Base-by-base conservation (phyloP, 2,113 vertebrate species). In the Malurus cyaneus region DNA sequence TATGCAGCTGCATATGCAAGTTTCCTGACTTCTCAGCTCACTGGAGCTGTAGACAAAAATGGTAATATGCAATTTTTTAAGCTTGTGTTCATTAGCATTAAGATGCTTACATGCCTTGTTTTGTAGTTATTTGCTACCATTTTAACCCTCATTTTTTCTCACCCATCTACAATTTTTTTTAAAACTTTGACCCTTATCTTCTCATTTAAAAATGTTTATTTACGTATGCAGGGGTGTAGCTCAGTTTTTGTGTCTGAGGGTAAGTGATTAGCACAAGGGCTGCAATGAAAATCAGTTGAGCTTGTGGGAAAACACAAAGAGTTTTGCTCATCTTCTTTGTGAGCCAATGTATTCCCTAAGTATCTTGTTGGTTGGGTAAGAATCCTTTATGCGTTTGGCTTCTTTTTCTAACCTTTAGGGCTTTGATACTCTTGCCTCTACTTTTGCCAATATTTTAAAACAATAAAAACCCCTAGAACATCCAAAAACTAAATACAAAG, bases 401-500 rank as follows among this genome's bases (percentile, higher is more conserved):
- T 73, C 11, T 47, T 72, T 94, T 90, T 86, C 54, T 92, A 91
- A 95, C 52, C 67, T 96, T 89, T 80, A 83, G 52, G 84, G 69
- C 32, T 93, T 95, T 91, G 66, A 69, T 92, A 80, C 15, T 47
- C 15, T 57, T 90, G 36, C 36, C 29, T 61, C 31, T 67, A 39
- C 31, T 85, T 95, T 77, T 92, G 66, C 82, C 73, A 96, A 42
- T 23, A 21, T 59, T 80, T 93, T 80, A 70, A 93, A 95, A 79
- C 31, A 91, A 80, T 71, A 76, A 62, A 69, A 93, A 47, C 18
- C 31, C 23, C 50, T 79, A 72, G 53, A 95, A 67, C 54, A 86
- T 59, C 74, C 47, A 87, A 80, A 96, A 91, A 18, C 18, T 73
- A 92, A 91, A 81, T 71, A 36, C 59, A 66, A 90, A 80, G 11